Percentiles rank a stretch among this genome's conserved stretches.
Evolutionary conservation across 2,113 vertebrate genomes (phyloP).

Genomic region (Dipodomys spectabilis): DNA sequence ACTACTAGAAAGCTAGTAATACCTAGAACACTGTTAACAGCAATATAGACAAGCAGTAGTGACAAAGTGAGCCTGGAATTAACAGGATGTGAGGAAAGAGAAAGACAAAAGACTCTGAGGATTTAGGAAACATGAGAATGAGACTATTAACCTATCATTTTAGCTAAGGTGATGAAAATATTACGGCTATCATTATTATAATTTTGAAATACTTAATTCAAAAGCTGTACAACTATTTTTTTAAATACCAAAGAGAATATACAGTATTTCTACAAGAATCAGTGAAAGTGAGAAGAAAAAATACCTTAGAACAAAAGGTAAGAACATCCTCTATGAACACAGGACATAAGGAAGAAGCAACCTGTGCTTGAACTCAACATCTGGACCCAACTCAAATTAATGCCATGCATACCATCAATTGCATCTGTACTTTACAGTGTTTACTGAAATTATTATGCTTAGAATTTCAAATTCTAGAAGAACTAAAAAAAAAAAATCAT

Average conservation of each 20-base stretch:
- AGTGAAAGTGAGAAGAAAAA: slow-evolving; percentile 49
- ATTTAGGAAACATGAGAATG: too few species aligned
- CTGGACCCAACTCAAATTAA: slow-evolving; percentile 41
- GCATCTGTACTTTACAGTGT: slow-evolving; percentile 57
- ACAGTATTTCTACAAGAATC: slow-evolving; percentile 24
- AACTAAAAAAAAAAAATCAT: slow-evolving; percentile 56
- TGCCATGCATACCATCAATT: slow-evolving; percentile 20
- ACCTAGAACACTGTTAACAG: too few species aligned
- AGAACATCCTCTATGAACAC: slow-evolving; percentile 22
- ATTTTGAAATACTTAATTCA: too few species aligned
- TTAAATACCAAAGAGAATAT: not conserved
- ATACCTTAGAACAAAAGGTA: slow-evolving; percentile 38
- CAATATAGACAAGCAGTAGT: too few species aligned
- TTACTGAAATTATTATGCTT: slow-evolving; percentile 76
- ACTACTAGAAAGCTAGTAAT: too few species aligned
- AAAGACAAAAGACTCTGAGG: too few species aligned
- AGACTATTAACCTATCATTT: too few species aligned
- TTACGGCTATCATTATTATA: too few species aligned
- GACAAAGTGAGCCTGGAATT: too few species aligned
- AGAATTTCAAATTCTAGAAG: slow-evolving; percentile 72
- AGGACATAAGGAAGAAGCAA: slow-evolving; percentile 66
- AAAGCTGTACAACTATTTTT: not conserved
- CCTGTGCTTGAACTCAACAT: slow-evolving; percentile 61
- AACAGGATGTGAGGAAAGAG: too few species aligned
- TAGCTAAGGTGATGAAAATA: too few species aligned